A percentile compares a stretch with the other conserved stretches of the same genome.
phyloP scores from a whole-genome alignment of 2,888 invertebrate genomes.

The Melolontha melolontha region DNA sequence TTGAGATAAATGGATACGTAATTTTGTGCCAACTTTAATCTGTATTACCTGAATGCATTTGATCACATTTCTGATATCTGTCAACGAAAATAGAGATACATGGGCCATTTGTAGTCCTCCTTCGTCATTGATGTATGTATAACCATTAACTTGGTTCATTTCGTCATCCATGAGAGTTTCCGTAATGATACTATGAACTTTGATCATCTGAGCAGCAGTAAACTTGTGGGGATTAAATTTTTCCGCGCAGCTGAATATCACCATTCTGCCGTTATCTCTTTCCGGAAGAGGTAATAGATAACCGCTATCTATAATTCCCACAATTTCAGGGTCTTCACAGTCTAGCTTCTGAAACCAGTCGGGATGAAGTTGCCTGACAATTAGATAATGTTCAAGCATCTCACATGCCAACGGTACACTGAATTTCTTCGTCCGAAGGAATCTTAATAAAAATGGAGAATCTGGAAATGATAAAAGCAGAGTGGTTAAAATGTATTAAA shows the following conservation, averaged over 20 bases:
- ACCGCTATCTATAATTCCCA: conserved; percentile 84
- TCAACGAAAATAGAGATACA: conserved; percentile 84
- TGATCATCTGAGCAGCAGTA: conserved; percentile 86
- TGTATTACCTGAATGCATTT: conserved; percentile 77
- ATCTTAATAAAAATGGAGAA: conserved; percentile 83
- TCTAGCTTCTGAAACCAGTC: conserved; percentile 88
- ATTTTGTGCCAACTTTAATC: too few relatives aligned
- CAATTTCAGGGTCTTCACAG: conserved; percentile 81
- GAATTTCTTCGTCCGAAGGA: conserved; percentile 89
- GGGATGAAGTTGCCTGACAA: conserved; percentile 85
- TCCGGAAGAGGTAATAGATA: conserved; percentile 81
- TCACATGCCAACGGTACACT: conserved; percentile 87
- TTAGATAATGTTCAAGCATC: conserved; percentile 88
- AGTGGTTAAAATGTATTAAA: too few relatives aligned
- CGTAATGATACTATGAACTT: conserved; percentile 86
- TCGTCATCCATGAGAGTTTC: conserved; percentile 89
- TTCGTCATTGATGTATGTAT: conserved; percentile 86
- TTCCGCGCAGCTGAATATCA: conserved; percentile 85
- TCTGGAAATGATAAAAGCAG: conserved; percentile 67
- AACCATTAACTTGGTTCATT: conserved; percentile 84
- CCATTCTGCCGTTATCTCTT: conserved; percentile 82
- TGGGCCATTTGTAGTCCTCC: conserved; percentile 87
- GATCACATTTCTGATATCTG: conserved; percentile 81
- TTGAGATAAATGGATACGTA: too few relatives aligned
- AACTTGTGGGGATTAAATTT: conserved; percentile 65